These are phyloP conservation scores for Darevskia nairensis DNA, from an alignment of 2,797 vertebrate genomes.

Conservation along the genomic window DNA sequence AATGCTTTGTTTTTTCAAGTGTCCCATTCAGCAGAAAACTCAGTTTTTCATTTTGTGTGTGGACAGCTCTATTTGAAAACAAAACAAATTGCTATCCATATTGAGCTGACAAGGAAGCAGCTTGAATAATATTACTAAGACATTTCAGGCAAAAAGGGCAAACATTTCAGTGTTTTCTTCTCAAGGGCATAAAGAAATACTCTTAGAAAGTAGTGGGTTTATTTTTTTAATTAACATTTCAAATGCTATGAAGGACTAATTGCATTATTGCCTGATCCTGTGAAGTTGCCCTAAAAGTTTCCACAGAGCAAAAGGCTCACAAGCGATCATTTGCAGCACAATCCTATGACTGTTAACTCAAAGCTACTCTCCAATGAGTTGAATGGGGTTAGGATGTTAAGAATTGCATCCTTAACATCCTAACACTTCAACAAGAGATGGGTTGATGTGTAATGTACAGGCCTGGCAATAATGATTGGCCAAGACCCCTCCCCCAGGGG, in stretches of 20 bases:
- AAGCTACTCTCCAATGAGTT: neutral
- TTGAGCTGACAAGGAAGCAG: neutral
- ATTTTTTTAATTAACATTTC: conserved; percentile 16
- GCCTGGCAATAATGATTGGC: neutral
- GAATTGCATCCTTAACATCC: neutral
- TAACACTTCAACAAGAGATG: neutral
- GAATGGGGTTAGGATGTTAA: neutral
- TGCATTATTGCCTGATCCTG: neutral
- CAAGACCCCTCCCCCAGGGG: too few relatives aligned
- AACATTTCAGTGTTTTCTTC: neutral
- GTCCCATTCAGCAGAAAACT: neutral
- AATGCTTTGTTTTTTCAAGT: neutral
- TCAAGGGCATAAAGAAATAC: conserved; percentile 9
- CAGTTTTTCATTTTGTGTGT: neutral
- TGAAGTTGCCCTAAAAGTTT: conserved; percentile 21
- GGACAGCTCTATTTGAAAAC: neutral
- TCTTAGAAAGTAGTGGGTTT: conserved; percentile 25
- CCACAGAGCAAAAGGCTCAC: too few relatives aligned
- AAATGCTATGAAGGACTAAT: conserved; percentile 17
- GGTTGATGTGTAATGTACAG: neutral
- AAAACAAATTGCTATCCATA: neutral
- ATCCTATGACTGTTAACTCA: neutral
- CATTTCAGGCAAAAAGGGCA: neutral
- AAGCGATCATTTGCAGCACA: neutral
- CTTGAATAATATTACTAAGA: neutral